A percentile compares a stretch with the other conserved stretches of the same genome.
These are phyloP conservation scores for Heliconius congener DNA, from an alignment of 1,140 invertebrate species.

Conservation along the genomic window DNA sequence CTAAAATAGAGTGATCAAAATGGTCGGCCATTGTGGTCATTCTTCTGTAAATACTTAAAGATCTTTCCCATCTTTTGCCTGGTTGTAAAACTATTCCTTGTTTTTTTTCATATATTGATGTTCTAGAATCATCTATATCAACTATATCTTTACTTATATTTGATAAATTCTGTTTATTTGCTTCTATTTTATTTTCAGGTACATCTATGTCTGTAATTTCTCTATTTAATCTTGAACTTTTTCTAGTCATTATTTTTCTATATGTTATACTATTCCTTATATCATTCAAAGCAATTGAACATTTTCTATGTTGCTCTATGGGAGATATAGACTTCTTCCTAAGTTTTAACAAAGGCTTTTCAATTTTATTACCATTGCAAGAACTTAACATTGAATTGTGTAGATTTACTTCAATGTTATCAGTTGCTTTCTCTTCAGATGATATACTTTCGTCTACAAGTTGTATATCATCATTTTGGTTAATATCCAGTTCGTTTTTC, in stretches of 20 bases:
- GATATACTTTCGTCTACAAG: not conserved
- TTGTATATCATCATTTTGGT: conserved; percentile 17
- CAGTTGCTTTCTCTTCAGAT: not conserved
- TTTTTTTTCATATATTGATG: conserved; percentile 39
- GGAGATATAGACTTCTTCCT: not conserved
- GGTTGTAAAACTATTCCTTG: conserved; percentile 66
- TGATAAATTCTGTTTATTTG: not conserved
- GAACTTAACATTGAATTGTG: not conserved
- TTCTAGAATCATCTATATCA: conserved; percentile 22
- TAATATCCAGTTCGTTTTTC: not conserved
- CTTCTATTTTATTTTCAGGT: not conserved
- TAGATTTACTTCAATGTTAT: not conserved
- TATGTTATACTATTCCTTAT: not conserved
- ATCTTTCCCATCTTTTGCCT: conserved; percentile 78
- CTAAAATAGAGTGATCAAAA: conserved; percentile 58
- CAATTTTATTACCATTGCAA: not conserved
- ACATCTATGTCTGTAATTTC: conserved; percentile 1
- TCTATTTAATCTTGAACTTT: conserved; percentile 29
- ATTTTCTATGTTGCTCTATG: not conserved
- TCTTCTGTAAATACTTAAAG: conserved; percentile 73
- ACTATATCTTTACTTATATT: conserved; percentile 13
- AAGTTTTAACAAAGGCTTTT: not conserved
- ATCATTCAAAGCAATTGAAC: not conserved
- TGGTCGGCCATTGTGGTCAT: conserved; percentile 65
- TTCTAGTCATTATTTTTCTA: conserved; percentile 25